Percentiles rank a stretch among this genome's conserved stretches.
These are phyloP conservation scores for Chionoecetes opilio DNA, from an alignment of 1,140 invertebrate species.

Conservation along the genomic window DNA sequence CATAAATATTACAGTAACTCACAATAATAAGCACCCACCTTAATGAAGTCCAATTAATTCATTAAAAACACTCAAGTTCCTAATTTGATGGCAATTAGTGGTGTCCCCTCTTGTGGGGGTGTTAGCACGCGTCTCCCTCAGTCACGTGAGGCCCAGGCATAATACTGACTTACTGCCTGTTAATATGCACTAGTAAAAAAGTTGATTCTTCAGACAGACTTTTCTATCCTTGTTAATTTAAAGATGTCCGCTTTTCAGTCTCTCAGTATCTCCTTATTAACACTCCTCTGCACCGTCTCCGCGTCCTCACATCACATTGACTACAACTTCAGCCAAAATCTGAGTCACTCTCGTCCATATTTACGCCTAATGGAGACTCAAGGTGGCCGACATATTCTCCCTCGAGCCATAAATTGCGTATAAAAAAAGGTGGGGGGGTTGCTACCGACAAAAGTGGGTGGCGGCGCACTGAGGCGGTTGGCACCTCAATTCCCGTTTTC, in stretches of 20 bases:
- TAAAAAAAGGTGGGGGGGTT: conserved; percentile 13
- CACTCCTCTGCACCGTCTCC: not conserved
- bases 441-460: conserved; percentile 14
- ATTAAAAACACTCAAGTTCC: conserved; percentile 65
- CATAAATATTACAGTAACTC: conserved; percentile 61
- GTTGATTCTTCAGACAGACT: too few species aligned
- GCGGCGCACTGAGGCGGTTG: conserved; percentile 21
- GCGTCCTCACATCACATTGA: not conserved
- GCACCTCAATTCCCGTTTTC: conserved; percentile 72
- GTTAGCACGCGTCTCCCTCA: conserved; percentile 58
- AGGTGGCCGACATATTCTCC: conserved; percentile 27
- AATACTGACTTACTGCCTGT: not conserved
- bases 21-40: conserved; percentile 61
- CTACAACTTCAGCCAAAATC: not conserved
- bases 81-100: conserved; percentile 67
- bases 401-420: not conserved
- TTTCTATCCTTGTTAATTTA: too few species aligned
- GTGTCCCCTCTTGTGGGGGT: conserved; percentile 54
- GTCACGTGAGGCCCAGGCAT: not conserved
- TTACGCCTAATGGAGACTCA: conserved; percentile 27
- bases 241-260: too few species aligned
- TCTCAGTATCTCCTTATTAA: too few species aligned
- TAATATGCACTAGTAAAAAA: not conserved
- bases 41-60: conserved; percentile 71
- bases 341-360: not conserved